phyloP scores from a whole-genome alignment of 2,888 invertebrate species.

The Alsophila aescularia region DNA sequence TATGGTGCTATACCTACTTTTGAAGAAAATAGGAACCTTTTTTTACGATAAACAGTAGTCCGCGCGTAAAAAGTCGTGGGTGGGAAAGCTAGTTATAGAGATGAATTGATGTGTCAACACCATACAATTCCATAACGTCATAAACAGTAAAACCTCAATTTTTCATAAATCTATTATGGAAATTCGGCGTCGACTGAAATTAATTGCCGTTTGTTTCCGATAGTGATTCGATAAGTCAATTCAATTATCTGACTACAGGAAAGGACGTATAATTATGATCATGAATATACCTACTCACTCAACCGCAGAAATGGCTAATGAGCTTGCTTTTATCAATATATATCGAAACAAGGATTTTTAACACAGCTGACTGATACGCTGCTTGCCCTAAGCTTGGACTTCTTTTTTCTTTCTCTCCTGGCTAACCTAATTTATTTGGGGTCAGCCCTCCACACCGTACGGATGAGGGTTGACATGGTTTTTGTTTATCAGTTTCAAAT shows the following conservation, averaged over 20 bases:
- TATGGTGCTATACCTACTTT: no score
- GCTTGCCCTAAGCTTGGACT: no score
- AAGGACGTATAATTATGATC: slow-evolving; percentile 1
- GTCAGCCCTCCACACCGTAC: no score
- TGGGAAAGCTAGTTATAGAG: no score
- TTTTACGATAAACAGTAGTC: no score
- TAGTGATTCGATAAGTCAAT: slow-evolving; percentile 30
- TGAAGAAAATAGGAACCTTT: no score
- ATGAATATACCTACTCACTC: not conserved
- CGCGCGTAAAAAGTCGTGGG: no score
- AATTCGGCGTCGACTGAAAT: slow-evolving; percentile 26
- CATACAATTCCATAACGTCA: slow-evolving; percentile 1
- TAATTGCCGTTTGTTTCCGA: slow-evolving; percentile 31
- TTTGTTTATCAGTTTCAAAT: no score
- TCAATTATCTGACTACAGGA: slow-evolving; percentile 18
- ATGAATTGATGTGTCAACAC: not conserved
- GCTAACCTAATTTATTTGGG: no score
- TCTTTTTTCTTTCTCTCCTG: no score
- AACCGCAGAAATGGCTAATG: not conserved
- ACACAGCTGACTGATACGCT: no score
- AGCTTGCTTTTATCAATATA: not conserved
- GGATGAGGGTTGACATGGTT: no score
- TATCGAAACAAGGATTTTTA: not conserved
- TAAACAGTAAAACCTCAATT: slow-evolving; percentile 15
- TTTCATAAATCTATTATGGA: slow-evolving; percentile 25